Evolutionary conservation across 2,888 invertebrate species (phyloP).

Genomic region (Coelopa pilipes): DNA sequence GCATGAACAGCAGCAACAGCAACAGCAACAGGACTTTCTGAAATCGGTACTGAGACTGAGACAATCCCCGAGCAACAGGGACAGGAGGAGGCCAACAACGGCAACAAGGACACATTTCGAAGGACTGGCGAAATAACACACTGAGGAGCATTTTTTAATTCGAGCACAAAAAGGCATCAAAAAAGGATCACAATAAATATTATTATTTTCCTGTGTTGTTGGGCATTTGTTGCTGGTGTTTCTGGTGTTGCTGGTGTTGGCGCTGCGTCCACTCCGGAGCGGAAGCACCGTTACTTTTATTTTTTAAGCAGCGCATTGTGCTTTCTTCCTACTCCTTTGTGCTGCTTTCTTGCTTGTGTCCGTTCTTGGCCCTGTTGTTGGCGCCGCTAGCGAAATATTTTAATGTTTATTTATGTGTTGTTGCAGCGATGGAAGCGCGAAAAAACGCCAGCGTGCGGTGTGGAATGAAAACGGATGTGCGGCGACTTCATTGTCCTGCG

Average conservation of each 20-base stretch:
- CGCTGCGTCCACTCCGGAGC: background rate
- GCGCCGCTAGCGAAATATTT: conserved; percentile 52
- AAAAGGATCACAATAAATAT: conserved; percentile 51
- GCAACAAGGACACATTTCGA: too few relatives aligned
- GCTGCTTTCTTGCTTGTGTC: background rate
- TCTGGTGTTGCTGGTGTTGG: background rate
- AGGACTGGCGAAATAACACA: background rate
- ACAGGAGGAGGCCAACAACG: background rate
- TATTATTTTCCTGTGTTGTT: conserved; percentile 33
- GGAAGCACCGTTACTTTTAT: conserved; percentile 31
- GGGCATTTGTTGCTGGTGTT: conserved; percentile 7
- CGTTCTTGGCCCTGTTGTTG: background rate
- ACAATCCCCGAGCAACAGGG: too few relatives aligned
- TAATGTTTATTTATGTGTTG: conserved; percentile 63
- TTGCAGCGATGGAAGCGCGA: background rate
- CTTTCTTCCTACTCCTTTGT: conserved; percentile 6
- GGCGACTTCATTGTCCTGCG: conserved; percentile 11
- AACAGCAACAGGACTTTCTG: conserved; percentile 29
- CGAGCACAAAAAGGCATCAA: conserved; percentile 39
- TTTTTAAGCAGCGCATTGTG: conserved; percentile 23
- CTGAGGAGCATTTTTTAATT: conserved; percentile 19
- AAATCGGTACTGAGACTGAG: too few relatives aligned
- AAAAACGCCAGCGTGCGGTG: background rate
- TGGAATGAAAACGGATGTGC: conserved; percentile 15
- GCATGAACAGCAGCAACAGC: conserved; percentile 29